phyloP scores from a whole-genome alignment of 1,140 invertebrate species.

The Holotrichia oblita region DNA sequence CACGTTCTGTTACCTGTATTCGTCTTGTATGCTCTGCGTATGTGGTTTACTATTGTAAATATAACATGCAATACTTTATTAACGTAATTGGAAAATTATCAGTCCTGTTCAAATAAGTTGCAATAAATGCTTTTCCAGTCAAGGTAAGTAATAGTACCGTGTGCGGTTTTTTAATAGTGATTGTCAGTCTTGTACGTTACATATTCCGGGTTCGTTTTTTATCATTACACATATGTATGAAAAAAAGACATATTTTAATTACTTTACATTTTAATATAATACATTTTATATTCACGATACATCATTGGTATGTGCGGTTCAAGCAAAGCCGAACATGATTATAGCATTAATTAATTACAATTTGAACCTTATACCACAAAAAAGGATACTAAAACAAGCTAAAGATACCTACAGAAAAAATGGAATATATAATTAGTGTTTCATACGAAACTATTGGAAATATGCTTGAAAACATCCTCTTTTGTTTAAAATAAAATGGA shows the following conservation, averaged over 20 bases:
- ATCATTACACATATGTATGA: no score
- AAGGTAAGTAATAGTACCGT: not conserved
- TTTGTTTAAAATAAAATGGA: constrained; percentile 21
- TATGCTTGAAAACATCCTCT: not conserved
- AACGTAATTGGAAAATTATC: no score
- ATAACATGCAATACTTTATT: no score
- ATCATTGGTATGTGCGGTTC: constrained; percentile 13
- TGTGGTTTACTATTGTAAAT: no score
- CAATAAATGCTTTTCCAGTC: not conserved
- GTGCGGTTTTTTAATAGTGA: no score
- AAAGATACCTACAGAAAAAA: not conserved
- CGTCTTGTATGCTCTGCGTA: no score
- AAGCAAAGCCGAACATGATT: not conserved
- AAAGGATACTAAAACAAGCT: constrained; percentile 9
- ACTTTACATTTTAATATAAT: constrained; percentile 3
- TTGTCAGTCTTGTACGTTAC: not conserved
- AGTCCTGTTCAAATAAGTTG: no score
- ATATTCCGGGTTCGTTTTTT: no score
- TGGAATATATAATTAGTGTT: constrained; percentile 19
- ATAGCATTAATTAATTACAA: not conserved
- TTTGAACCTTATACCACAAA: constrained; percentile 30
- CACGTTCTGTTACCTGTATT: no score
- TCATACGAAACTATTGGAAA: constrained; percentile 23
- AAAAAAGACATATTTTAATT: not conserved
- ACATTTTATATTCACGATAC: constrained; percentile 23